A percentile compares a stretch with the other conserved stretches of the same genome.
Conservation (phyloP, 2,113 vertebrate species). For the Polypterus bichir region DNA sequence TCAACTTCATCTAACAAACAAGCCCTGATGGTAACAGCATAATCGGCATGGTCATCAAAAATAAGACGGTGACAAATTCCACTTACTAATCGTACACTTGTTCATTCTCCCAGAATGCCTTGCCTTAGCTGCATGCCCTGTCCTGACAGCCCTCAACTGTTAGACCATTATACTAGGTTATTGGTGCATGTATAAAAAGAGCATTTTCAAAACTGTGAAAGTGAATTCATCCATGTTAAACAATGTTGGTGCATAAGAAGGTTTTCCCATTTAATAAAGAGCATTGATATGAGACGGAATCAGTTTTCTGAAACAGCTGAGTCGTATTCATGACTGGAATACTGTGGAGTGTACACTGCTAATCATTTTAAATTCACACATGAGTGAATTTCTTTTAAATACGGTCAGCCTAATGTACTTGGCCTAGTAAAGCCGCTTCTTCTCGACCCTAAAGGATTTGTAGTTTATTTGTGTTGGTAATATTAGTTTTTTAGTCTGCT, state of each 20-base stretch:
- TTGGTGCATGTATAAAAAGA: background rate
- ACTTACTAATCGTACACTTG: too few relatives aligned
- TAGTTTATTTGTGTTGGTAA: background rate
- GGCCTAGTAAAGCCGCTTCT: background rate
- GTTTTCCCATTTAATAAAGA: background rate
- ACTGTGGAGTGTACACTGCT: background rate
- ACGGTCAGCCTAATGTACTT: background rate
- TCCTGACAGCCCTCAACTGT: background rate
- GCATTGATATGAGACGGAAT: background rate
- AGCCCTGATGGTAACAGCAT: too few relatives aligned
- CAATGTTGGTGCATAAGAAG: background rate
- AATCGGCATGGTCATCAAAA: too few relatives aligned
- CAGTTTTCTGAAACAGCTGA: background rate
- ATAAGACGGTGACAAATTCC: too few relatives aligned
- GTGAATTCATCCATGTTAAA: background rate
- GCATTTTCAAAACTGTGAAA: background rate
- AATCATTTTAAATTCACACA: background rate
- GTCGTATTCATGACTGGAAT: background rate
- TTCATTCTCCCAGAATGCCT: too few relatives aligned
- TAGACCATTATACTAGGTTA: background rate
- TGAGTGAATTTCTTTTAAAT: background rate
- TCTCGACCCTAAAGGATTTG: background rate
- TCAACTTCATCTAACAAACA: too few relatives aligned
- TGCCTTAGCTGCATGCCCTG: too few relatives aligned
- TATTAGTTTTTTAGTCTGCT: background rate